Evolutionary conservation across 2,797 vertebrate species (phyloP), one percentile per base, ranked within the genome.

Genomic region (Holocentrus rufus): DNA sequence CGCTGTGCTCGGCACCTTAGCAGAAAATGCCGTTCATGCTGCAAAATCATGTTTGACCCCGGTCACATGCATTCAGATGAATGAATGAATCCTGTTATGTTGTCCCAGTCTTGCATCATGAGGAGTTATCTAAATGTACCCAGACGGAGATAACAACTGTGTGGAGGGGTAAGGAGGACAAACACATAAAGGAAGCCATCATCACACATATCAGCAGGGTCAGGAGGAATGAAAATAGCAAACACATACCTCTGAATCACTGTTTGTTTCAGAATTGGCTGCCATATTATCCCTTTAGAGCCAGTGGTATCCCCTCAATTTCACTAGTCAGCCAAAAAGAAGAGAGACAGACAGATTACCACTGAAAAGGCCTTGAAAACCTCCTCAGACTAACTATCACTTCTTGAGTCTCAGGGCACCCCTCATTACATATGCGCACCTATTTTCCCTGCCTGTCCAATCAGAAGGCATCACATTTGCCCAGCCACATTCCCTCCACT

Each of bases 161-260:
- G 31, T 4, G 57, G 44, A 25, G 54, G 50, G 65, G 52, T 57
- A 22, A 27, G 27, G 49, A 36, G 39, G 18, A 74, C 46, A 57
- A 47, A 58, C 34, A 77, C 42, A 64, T 27, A 57, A 23, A 66
- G 42, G 5, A 25, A 72, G 23, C 30, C 25, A 54, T 46, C 18
- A 44, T 3, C 46, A 72, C 50, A 34, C 27, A 60, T 46, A 65
- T 76, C 15, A 64, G 60, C 34, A 80, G 68, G 62, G 63, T 69
- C 56, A 83, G 60, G 25, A 31, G 31, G 17, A 61, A 54, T 39
- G 50, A 72, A 71, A 81, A 7, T 69, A 77, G 60, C 62, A 42
- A 56, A 61, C 66, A 86, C 87, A 76, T 90, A 92, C 90, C 90
- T 91, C 84, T 57, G 77, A 66, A 59, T 88, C 85, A 72, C 74